A percentile compares a stretch with the other conserved stretches of the same genome.
Conservation (phyloP, 2,113 vertebrate genomes). For the Ameiurus melas region DNA sequence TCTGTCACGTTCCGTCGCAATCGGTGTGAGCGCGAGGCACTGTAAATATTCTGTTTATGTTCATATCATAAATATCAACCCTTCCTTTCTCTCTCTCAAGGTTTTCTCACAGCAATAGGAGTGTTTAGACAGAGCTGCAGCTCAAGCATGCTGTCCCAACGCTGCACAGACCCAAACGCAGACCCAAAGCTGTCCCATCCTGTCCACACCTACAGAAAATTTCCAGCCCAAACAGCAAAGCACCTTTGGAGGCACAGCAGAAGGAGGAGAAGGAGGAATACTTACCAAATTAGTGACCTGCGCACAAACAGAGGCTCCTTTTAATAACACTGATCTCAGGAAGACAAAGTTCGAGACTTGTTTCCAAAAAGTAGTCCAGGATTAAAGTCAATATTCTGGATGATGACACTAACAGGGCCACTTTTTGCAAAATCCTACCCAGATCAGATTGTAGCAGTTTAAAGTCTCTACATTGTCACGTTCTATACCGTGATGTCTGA, state of each 20-base stretch:
- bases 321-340: slow-evolving; percentile 20
- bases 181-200: neutral
- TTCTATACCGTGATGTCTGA: neutral
- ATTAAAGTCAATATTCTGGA: neutral
- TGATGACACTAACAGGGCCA: neutral
- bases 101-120: neutral
- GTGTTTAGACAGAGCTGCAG: neutral
- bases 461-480: neutral
- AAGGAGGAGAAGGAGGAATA: slow-evolving; percentile 69
- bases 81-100: neutral
- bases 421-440: neutral
- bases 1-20: too few species aligned
- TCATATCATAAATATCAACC: neutral
- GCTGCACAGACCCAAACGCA: neutral
- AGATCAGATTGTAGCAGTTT: neutral
- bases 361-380: neutral
- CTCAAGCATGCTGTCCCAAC: slow-evolving; percentile 1
- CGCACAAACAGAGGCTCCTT: slow-evolving; percentile 78
- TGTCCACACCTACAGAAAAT: neutral
- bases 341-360: neutral
- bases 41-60: neutral
- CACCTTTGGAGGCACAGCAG: slow-evolving; percentile 65
- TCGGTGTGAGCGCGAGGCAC: too few species aligned
- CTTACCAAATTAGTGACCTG: slow-evolving; percentile 92
- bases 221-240: slow-evolving; percentile 62